These are phyloP conservation scores for Oryzias celebensis DNA, from an alignment of 2,113 vertebrate species.

Conservation along the genomic window DNA sequence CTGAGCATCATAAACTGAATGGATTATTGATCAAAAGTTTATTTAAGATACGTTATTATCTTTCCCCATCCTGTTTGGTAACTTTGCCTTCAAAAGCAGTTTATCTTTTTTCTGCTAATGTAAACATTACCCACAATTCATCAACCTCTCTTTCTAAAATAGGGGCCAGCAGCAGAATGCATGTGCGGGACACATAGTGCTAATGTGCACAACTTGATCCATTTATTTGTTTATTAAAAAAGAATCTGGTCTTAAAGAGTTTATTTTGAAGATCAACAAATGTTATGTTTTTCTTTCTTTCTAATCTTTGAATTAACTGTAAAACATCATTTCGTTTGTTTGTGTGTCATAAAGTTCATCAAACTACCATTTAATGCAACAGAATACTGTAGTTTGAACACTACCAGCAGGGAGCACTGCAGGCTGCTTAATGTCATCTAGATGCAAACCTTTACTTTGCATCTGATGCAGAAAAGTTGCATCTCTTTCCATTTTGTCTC, in stretches of 20 bases:
- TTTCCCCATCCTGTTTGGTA: no score
- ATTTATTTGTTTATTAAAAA: constrained; percentile 14
- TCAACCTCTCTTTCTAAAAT: constrained; percentile 33
- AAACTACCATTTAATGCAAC: constrained; percentile 47
- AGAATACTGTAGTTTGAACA: constrained; percentile 66
- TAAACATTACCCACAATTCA: no score
- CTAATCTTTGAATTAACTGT: constrained; percentile 44
- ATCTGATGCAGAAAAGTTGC: constrained; percentile 3
- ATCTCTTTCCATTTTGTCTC: constrained; percentile 38
- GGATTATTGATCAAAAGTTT: no score
- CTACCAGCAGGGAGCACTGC: constrained; percentile 56
- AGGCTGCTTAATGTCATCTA: constrained; percentile 1
- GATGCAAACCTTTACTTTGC: no score
- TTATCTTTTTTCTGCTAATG: no score
- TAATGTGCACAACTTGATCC: constrained; percentile 53
- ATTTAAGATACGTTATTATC: no score
- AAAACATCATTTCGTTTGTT: constrained; percentile 12
- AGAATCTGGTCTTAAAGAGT: constrained; percentile 18
- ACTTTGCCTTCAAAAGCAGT: no score
- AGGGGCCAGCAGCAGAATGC: constrained; percentile 66
- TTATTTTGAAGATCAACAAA: constrained; percentile 10
- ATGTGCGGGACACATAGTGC: constrained; percentile 67
- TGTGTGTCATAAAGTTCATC: constrained; percentile 25
- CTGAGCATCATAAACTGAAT: no score
- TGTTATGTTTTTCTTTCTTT: constrained; percentile 26